A percentile compares a stretch with the other conserved stretches of the same genome.
Conservation (phyloP, 2,888 invertebrate genomes). For the Ochlodes sylvanus region DNA sequence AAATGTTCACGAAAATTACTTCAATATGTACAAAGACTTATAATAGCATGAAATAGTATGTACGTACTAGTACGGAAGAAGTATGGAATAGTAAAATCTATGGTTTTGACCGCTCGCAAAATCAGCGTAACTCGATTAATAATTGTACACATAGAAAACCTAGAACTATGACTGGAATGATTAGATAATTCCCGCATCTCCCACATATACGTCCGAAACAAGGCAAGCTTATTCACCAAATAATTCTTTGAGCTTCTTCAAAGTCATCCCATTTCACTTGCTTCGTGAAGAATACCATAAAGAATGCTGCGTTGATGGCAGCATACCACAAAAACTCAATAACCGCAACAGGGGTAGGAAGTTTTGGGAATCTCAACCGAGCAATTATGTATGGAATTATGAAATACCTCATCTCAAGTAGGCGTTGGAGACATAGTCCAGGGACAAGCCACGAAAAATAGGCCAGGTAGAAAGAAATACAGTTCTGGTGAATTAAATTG, state of each 20-base stretch:
- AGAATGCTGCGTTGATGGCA: conserved; percentile 88
- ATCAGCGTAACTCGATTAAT: no score
- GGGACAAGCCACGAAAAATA: conserved; percentile 86
- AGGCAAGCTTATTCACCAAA: conserved; percentile 88
- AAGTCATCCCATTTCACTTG: conserved; percentile 92
- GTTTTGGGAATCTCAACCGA: conserved; percentile 86
- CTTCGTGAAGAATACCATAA: conserved; percentile 91
- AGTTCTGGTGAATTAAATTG: conserved; percentile 77
- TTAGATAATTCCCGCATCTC: no score
- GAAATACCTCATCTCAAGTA: conserved; percentile 98
- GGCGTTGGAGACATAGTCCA: conserved; percentile 91
- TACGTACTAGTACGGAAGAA: no score
- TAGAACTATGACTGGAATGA: background rate
- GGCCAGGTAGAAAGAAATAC: conserved; percentile 83
- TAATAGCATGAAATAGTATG: no score
- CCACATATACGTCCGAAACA: background rate
- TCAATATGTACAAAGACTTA: no score
- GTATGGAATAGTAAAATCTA: no score
- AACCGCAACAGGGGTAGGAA: conserved; percentile 73
- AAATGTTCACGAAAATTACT: no score
- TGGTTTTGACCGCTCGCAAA: no score
- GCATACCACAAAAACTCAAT: conserved; percentile 88
- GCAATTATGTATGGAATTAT: conserved; percentile 94
- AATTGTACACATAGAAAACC: no score
- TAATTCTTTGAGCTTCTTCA: conserved; percentile 91